phyloP scores from a whole-genome alignment of 2,113 vertebrate genomes.

The Menura novaehollandiae region DNA sequence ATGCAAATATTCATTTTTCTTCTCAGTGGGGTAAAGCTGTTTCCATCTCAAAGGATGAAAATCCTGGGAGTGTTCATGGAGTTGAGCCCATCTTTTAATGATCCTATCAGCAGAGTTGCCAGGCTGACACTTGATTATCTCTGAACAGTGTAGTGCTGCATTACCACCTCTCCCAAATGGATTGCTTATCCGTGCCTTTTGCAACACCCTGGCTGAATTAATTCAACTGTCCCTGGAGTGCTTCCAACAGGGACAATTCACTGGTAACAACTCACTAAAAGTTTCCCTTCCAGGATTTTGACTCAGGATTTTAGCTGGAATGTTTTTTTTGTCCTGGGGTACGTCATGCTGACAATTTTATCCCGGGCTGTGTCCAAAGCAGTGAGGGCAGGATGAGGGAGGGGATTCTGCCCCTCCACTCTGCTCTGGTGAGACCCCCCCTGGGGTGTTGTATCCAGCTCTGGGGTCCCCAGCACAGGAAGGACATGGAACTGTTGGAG shows the following conservation, averaged over 20 bases:
- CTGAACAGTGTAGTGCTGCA: not conserved
- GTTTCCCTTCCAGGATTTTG: not conserved
- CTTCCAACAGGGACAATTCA: conserved; percentile 29
- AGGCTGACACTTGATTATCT: conserved; percentile 56
- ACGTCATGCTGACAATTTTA: accelerated
- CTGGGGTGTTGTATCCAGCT: not conserved
- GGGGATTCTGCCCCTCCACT: not conserved
- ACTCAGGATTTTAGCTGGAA: not conserved
- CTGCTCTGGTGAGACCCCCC: not conserved
- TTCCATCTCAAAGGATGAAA: conserved; percentile 31
- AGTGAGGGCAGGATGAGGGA: not conserved
- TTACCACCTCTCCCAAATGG: conserved; percentile 43
- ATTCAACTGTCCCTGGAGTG: conserved; percentile 1
- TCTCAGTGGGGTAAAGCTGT: not conserved
- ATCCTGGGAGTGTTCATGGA: conserved; percentile 46
- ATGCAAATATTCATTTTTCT: conserved; percentile 24
- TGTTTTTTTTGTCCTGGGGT: not conserved
- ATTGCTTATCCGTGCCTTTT: conserved; percentile 34
- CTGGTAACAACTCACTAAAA: not conserved
- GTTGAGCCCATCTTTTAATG: conserved; percentile 55
- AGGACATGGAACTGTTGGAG: not conserved
- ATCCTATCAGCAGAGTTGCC: conserved; percentile 9
- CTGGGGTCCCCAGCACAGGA: not conserved
- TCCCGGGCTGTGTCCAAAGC: not conserved
- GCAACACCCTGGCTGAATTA: conserved; percentile 16